phyloP scores from a whole-genome alignment of 2,797 vertebrate genomes.

The Neostethus bicornis region DNA sequence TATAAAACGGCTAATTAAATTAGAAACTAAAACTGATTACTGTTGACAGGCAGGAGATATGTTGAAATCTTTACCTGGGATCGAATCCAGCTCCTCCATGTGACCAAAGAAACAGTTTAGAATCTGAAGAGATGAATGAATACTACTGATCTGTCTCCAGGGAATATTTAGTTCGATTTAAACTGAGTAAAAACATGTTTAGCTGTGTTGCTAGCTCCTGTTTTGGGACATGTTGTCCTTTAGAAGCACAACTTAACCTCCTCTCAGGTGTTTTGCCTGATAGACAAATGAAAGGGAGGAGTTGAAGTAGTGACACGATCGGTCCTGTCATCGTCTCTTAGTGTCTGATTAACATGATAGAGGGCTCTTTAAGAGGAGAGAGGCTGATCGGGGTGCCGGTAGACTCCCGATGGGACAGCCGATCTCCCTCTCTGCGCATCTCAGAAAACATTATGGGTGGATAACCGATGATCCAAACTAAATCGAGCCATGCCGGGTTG shows the following conservation, averaged over 20 bases:
- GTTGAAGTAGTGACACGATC: background rate
- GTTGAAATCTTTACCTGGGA: no score
- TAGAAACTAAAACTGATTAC: no score
- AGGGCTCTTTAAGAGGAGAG: constrained; percentile 67
- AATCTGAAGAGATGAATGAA: no score
- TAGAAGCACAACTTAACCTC: background rate
- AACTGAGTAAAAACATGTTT: no score
- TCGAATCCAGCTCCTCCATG: no score
- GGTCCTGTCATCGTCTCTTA: background rate
- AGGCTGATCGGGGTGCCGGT: constrained; percentile 51
- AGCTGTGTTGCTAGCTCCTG: background rate
- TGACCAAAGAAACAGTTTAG: no score
- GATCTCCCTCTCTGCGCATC: background rate
- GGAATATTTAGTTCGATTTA: no score
- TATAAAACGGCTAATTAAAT: no score
- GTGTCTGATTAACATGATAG: background rate
- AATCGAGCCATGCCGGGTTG: background rate
- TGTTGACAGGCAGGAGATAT: no score
- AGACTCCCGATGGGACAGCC: constrained; percentile 7
- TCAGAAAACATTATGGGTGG: constrained; percentile 3
- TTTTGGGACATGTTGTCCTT: background rate
- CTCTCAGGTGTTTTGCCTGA: background rate
- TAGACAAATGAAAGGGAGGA: background rate
- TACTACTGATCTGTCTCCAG: no score
- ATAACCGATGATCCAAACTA: background rate